Percentiles rank a stretch among this genome's conserved stretches.
These are phyloP conservation scores for Trogon melanurus DNA, from an alignment of 2,113 vertebrate species.

Conservation along the genomic window DNA sequence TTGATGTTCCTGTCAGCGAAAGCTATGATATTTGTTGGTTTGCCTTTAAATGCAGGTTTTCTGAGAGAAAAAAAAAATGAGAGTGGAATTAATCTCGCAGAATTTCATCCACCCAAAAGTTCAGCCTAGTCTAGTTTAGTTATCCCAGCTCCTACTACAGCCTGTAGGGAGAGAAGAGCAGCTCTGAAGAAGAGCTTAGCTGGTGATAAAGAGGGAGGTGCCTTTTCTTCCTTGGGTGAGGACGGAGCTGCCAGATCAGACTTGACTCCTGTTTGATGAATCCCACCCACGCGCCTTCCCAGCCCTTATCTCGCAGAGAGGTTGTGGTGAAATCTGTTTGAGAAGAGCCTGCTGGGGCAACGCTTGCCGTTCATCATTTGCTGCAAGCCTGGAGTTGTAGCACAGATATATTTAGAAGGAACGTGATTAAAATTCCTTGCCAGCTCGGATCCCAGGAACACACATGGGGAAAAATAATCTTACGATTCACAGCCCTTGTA, in stretches of 20 bases:
- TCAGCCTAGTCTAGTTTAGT: background rate
- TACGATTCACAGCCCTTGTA: background rate
- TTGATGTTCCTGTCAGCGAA: background rate
- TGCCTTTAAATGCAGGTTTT: background rate
- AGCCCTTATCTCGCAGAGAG: background rate
- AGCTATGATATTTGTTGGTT: background rate
- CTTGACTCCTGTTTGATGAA: background rate
- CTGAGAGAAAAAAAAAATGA: background rate
- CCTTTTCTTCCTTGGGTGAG: background rate
- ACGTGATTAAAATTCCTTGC: background rate
- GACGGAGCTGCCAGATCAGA: background rate
- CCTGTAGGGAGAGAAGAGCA: background rate
- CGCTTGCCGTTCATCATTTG: background rate
- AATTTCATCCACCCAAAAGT: background rate
- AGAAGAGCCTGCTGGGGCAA: constrained; percentile 2
- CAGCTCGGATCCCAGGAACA: background rate
- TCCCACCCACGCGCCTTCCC: background rate
- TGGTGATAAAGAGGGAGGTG: background rate
- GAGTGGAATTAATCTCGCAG: background rate
- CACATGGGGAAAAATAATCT: background rate
- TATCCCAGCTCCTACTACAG: background rate
- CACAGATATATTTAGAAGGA: background rate
- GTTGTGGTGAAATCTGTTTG: background rate
- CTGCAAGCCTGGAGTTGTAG: background rate
- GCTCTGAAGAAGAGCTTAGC: background rate